Evolutionary conservation across 2,888 invertebrate species (phyloP).

Genomic region (Endomychus coccineus): DNA sequence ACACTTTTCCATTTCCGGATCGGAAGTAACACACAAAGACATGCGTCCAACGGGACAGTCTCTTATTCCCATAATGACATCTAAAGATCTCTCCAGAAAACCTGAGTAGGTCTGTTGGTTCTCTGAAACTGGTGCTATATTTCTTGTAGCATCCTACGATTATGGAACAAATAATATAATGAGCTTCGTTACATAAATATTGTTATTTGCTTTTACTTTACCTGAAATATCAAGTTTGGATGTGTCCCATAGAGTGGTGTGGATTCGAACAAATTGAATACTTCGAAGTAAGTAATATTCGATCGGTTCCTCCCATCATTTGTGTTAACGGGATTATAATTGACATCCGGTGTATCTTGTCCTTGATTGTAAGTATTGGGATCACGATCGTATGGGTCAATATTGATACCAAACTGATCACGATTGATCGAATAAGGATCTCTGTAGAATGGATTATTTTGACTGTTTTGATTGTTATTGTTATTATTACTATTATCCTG

Average conservation of each 20-base stretch:
- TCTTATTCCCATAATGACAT: constrained; percentile 65
- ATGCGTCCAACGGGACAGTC: constrained; percentile 81
- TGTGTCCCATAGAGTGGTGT: constrained; percentile 57
- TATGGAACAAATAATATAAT: constrained; percentile 3
- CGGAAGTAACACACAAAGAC: constrained; percentile 85
- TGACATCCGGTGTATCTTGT: constrained; percentile 14
- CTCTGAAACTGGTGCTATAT: constrained; percentile 59
- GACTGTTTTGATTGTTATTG: too few species aligned
- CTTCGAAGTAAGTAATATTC: constrained; percentile 45
- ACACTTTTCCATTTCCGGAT: constrained; percentile 85
- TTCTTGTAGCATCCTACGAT: constrained; percentile 63
- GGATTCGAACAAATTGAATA: constrained; percentile 69
- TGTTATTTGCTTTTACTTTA: constrained; percentile 37
- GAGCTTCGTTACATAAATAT: background rate
- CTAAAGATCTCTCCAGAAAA: constrained; percentile 61
- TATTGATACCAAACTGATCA: constrained; percentile 35
- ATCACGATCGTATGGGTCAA: constrained; percentile 34
- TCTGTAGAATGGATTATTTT: constrained; percentile 28
- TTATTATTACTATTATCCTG: too few species aligned
- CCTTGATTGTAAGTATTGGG: constrained; percentile 13
- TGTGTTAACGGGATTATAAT: constrained; percentile 11
- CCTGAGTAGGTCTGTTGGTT: constrained; percentile 68
- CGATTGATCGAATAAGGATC: constrained; percentile 34
- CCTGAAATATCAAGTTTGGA: constrained; percentile 73
- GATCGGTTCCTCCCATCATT: constrained; percentile 23